A percentile compares a stretch with the other conserved stretches of the same genome.
Conservation (phyloP, 2,797 vertebrate species). For the Coccyzus lansbergi region DNA sequence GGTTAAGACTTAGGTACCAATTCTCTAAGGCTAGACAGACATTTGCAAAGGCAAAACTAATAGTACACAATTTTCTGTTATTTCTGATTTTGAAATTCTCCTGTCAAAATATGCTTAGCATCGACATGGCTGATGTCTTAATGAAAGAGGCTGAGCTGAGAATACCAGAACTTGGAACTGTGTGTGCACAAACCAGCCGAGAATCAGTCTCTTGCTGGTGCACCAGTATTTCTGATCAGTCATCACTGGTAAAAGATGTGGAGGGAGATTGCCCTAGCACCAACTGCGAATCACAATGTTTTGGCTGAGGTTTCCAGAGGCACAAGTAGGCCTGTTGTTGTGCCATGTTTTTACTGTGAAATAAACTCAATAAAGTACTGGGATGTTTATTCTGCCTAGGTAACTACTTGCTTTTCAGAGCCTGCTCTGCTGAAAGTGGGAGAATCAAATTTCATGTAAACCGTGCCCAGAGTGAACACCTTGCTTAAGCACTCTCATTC, state of each 20-base stretch:
- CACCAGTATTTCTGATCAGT: not conserved
- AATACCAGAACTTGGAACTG: not conserved
- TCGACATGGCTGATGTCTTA: not conserved
- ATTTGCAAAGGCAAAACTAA: not conserved
- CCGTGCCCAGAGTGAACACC: not conserved
- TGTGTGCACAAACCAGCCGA: not conserved
- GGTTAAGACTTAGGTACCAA: not conserved
- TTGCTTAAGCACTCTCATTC: not conserved
- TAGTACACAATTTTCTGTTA: not conserved
- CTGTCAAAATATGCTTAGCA: not conserved
- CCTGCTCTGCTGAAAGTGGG: not conserved
- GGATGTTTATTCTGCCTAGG: not conserved
- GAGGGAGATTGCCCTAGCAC: not conserved
- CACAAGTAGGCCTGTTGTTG: not conserved
- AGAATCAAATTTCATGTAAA: not conserved
- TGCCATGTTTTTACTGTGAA: not conserved
- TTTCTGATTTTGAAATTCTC: not conserved
- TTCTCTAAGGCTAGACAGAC: not conserved
- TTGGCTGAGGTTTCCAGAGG: not conserved
- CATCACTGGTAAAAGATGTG: not conserved
- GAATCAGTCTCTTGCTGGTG: not conserved
- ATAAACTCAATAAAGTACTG: not conserved
- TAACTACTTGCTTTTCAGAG: not conserved
- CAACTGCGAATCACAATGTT: not conserved
- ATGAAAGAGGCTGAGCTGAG: not conserved